phyloP scores from a whole-genome alignment of 2,797 vertebrate genomes.

The Chaunax sp. region DNA sequence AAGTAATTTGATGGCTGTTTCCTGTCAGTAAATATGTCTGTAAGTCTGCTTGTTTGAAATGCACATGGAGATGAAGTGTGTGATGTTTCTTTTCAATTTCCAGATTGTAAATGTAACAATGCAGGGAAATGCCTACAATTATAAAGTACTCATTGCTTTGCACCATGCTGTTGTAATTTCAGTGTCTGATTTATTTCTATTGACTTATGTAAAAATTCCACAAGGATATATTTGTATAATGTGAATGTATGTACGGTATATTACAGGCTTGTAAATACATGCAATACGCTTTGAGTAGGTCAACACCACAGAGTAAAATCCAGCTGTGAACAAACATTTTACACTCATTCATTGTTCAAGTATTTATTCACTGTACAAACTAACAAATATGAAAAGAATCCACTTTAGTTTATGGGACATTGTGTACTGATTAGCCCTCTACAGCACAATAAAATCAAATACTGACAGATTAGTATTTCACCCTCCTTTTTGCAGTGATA shows the following conservation, averaged over 20 bases:
- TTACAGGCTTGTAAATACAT: slow-evolving; percentile 20
- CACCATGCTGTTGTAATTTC: slow-evolving; percentile 11
- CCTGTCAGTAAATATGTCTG: too few relatives aligned
- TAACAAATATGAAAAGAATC: background rate
- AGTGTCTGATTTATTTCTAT: slow-evolving; percentile 27
- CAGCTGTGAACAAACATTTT: background rate
- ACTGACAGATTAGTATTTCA: background rate
- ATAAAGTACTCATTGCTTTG: slow-evolving; percentile 14
- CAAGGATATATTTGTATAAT: slow-evolving; percentile 16
- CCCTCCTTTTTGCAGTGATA: background rate
- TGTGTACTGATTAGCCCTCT: background rate
- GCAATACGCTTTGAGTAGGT: slow-evolving; percentile 18
- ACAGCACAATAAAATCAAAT: background rate
- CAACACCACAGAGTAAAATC: slow-evolving; percentile 2
- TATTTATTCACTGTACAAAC: slow-evolving; percentile 15
- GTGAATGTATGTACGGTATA: slow-evolving; percentile 42
- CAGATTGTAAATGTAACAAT: background rate
- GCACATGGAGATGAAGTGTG: too few relatives aligned
- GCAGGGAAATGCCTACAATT: background rate
- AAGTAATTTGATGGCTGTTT: too few relatives aligned
- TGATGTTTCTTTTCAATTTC: too few relatives aligned
- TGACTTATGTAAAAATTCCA: slow-evolving; percentile 8
- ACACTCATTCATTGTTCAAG: slow-evolving; percentile 13
- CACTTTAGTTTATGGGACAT: too few relatives aligned
- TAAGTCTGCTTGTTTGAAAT: too few relatives aligned